Percentiles rank a stretch among this genome's conserved stretches.
Evolutionary conservation across 2,888 invertebrate genomes (phyloP).

Genomic region (Hemicrepidius hirtus): DNA sequence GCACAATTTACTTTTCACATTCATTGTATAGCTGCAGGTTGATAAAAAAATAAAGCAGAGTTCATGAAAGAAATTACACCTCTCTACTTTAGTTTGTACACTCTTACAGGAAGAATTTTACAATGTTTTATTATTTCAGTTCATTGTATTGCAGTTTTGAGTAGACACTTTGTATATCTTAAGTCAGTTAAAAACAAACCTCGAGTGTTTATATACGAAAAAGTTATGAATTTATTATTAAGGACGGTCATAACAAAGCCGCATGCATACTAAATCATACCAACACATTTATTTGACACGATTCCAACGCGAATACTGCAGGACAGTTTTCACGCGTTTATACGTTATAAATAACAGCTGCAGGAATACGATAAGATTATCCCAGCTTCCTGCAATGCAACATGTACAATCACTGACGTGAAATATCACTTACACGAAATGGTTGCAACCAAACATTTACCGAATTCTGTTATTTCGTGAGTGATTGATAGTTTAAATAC

Average conservation of each 20-base stretch:
- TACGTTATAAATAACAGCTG: constrained; percentile 11
- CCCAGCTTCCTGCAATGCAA: constrained; percentile 14
- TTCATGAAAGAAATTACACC: not conserved
- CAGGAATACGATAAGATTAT: constrained; percentile 24
- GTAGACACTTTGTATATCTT: no score
- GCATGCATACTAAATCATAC: not conserved
- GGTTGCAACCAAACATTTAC: constrained; percentile 9
- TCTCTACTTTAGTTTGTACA: not conserved
- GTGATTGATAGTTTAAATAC: constrained; percentile 2
- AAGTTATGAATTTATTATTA: no score
- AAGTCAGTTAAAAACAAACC: no score
- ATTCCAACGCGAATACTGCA: not conserved
- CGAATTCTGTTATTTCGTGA: not conserved
- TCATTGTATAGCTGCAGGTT: not conserved
- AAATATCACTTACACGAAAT: constrained; percentile 15
- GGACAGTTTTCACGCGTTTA: constrained; percentile 4
- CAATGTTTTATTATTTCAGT: not conserved
- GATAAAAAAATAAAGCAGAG: not conserved
- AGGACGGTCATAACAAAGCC: no score
- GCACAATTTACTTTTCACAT: constrained; percentile 5
- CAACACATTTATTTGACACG: not conserved
- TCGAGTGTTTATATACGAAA: no score
- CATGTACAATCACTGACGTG: constrained; percentile 1
- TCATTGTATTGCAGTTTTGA: no score
- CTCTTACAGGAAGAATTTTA: not conserved